These are phyloP conservation scores for Hoplostethus atlanticus DNA, from an alignment of 2,797 vertebrate species.

Conservation along the genomic window DNA sequence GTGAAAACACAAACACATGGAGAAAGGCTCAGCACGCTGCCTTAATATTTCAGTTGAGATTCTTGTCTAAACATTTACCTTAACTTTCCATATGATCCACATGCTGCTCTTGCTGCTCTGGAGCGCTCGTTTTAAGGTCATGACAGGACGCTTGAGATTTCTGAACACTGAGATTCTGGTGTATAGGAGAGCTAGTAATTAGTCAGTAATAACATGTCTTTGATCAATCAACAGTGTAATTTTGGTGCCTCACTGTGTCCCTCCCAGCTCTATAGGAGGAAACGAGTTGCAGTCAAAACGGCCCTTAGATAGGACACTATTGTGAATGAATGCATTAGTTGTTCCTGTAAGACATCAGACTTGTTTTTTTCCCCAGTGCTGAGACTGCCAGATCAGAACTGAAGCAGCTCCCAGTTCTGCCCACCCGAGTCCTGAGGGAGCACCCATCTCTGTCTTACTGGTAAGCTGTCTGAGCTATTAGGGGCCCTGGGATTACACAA, in stretches of 20 bases:
- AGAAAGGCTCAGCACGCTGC: constrained; percentile 26
- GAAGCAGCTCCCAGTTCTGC: constrained; percentile 92
- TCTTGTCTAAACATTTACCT: constrained; percentile 37
- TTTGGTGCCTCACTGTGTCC: constrained; percentile 10
- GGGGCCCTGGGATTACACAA: constrained; percentile 1
- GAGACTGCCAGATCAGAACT: constrained; percentile 91
- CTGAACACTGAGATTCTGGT: constrained; percentile 10
- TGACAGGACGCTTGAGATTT: constrained; percentile 2
- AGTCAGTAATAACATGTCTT: constrained; percentile 9
- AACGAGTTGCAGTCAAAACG: neutral
- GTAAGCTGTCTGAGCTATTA: constrained; percentile 77
- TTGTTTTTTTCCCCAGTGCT: constrained; percentile 80
- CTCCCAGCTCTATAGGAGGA: neutral
- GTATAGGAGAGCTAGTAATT: constrained; percentile 10
- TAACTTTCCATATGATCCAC: constrained; percentile 10
- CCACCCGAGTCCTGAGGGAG: constrained; percentile 94
- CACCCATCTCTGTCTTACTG: constrained; percentile 97
- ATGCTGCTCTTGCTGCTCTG: constrained; percentile 17
- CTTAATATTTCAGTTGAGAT: constrained; percentile 26
- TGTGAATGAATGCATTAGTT: constrained; percentile 17
- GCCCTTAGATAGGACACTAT: neutral
- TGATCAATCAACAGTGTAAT: constrained; percentile 26
- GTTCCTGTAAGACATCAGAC: neutral
- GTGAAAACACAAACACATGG: constrained; percentile 50
- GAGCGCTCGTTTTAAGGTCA: constrained; percentile 16